Evolutionary conservation across 2,888 invertebrate genomes (phyloP).

Genomic region (Oeneis ivallda): DNA sequence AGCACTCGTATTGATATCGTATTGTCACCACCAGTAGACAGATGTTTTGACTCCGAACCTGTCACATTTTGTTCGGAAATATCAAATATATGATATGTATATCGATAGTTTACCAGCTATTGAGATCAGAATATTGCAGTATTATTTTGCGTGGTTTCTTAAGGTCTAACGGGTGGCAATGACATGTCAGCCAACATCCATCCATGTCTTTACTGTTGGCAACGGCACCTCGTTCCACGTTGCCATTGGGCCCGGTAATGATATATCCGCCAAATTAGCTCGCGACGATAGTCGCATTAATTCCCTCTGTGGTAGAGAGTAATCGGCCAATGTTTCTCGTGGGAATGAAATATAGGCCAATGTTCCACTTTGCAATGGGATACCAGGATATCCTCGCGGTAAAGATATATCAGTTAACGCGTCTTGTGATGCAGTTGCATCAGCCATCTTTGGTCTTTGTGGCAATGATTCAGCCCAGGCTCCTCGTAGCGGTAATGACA

Average conservation of each 20-base stretch:
- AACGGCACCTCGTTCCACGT: constrained; percentile 3
- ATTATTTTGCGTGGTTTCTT: neutral
- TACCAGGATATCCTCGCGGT: neutral
- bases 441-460: too few relatives aligned
- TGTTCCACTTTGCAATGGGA: neutral
- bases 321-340: neutral
- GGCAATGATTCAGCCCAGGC: neutral
- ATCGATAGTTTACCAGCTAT: neutral
- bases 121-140: neutral
- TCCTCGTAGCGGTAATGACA: neutral
- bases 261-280: neutral
- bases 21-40: constrained; percentile 9
- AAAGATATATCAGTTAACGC: neutral
- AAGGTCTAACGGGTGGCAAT: neutral
- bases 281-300: neutral
- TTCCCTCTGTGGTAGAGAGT: neutral
- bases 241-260: neutral
- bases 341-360: neutral
- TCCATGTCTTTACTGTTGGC: neutral
- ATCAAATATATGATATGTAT: constrained; percentile 17
- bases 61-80: neutral
- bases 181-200: neutral
- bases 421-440: neutral
- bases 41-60: neutral
- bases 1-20: constrained; percentile 12